A percentile compares a stretch with the other conserved stretches of the same genome.
Conservation (phyloP, 2,888 invertebrate species). For the Alcis repandata region DNA sequence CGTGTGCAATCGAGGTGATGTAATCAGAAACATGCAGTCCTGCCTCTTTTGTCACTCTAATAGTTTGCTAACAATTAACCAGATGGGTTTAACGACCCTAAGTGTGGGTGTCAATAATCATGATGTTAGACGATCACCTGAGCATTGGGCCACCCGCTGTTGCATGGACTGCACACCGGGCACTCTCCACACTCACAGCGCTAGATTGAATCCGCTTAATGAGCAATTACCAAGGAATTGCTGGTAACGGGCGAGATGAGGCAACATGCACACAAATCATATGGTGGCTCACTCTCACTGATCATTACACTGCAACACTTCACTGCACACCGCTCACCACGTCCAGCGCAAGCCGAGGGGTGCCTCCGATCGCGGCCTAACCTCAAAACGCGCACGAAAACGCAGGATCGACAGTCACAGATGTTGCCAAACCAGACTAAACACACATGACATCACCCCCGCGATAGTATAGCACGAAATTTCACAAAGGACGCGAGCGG, state of each 20-base stretch:
- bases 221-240: slow-evolving; percentile 52
- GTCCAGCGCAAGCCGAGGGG: slow-evolving; percentile 50
- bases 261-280: slow-evolving; percentile 49
- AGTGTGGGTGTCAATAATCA: slow-evolving; percentile 38
- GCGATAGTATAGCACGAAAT: slow-evolving; percentile 64
- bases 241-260: slow-evolving; percentile 49
- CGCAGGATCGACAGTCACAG: slow-evolving; percentile 74
- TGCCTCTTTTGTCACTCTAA: slow-evolving; percentile 16
- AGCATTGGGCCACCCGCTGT: slow-evolving; percentile 55
- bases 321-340: slow-evolving; percentile 47
- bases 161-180: slow-evolving; percentile 49
- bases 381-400: slow-evolving; percentile 81
- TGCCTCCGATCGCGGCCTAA: slow-evolving; percentile 74
- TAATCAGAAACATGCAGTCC: slow-evolving; percentile 53
- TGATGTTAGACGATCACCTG: slow-evolving; percentile 53
- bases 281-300: slow-evolving; percentile 55
- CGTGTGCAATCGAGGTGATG: slow-evolving; percentile 51
- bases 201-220: slow-evolving; percentile 54
- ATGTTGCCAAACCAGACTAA: slow-evolving; percentile 72
- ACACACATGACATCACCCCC: slow-evolving; percentile 71
- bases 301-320: slow-evolving; percentile 56
- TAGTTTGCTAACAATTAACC: slow-evolving; percentile 7
- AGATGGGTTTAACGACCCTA: slow-evolving; percentile 52
- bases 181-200: slow-evolving; percentile 52
- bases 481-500: slow-evolving; percentile 72